Evolutionary conservation across 64 coral and sea anemone genomes (phyloP).

Genomic region (Exaiptasia diaphana): DNA sequence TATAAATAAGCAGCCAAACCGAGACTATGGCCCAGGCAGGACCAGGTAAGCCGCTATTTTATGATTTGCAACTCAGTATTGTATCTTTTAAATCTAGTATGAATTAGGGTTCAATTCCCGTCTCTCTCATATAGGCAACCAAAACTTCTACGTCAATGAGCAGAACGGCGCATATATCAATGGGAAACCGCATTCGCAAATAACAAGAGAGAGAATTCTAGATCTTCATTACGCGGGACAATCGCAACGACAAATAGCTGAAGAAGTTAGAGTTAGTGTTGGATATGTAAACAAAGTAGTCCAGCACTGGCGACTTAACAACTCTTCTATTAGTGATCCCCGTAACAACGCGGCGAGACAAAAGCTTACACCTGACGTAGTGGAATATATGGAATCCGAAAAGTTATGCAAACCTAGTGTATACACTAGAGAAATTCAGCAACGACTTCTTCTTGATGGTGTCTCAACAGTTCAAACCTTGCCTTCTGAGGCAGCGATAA

Average conservation of each 20-base stretch:
- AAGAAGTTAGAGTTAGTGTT: constrained; percentile 6
- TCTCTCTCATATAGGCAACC: not conserved
- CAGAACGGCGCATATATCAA: not conserved
- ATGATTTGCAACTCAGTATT: not conserved
- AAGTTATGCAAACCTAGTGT: constrained; percentile 24
- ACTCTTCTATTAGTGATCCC: not conserved
- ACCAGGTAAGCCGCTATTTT: not conserved
- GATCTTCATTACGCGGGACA: constrained; percentile 28
- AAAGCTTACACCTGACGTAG: not conserved
- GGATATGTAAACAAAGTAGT: constrained; percentile 36
- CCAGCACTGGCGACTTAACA: not conserved
- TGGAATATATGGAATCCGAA: constrained; percentile 12
- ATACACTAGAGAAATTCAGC: constrained; percentile 26
- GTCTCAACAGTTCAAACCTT: constrained; percentile 32
- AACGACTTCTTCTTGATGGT: constrained; percentile 21
- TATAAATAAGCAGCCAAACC: not conserved
- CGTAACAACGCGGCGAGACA: not conserved
- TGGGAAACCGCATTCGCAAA: not conserved
- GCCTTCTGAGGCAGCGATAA: constrained; percentile 41
- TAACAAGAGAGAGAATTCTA: constrained; percentile 41
- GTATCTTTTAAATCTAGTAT: not conserved
- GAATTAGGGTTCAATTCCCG: not conserved
- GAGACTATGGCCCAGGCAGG: not conserved
- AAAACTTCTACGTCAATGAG: not conserved
- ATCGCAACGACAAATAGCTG: constrained; percentile 53